Evolutionary conservation across 2,888 invertebrate species (phyloP).

Genomic region (Dorcus hopei): DNA sequence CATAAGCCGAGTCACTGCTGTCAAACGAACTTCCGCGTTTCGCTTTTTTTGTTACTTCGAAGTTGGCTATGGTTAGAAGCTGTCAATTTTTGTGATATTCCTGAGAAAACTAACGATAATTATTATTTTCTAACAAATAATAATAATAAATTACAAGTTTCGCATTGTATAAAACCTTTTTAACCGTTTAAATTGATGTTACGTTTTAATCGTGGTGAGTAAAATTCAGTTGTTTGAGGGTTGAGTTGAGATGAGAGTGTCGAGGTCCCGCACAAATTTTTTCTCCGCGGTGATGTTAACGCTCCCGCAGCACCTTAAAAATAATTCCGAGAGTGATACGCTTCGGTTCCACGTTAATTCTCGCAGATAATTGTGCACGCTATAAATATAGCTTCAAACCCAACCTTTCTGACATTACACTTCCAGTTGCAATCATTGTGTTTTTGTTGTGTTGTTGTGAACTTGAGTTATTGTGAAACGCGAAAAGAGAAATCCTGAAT

Average conservation of each 20-base stretch:
- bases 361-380: not conserved
- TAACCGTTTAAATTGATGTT: conserved; percentile 40
- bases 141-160: conserved; percentile 42
- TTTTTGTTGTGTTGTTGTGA: not conserved
- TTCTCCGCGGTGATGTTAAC: not conserved
- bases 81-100: conserved; percentile 45
- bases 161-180: conserved; percentile 34
- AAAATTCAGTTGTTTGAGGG: not conserved
- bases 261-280: too few relatives aligned
- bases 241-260: too few relatives aligned
- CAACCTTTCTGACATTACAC: conserved; percentile 18
- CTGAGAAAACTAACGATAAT: conserved; percentile 38
- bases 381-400: conserved; percentile 1
- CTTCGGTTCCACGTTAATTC: not conserved
- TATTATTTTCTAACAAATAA: conserved; percentile 36
- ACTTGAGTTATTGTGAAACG: conserved; percentile 7
- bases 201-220: conserved; percentile 45
- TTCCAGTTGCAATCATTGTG: conserved; percentile 2
- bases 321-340: not conserved
- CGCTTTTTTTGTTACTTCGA: conserved; percentile 13
- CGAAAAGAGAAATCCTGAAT: conserved; percentile 8
- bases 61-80: conserved; percentile 28
- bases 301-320: not conserved
- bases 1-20: not conserved
- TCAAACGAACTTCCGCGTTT: not conserved